phyloP scores from a whole-genome alignment of 2,113 vertebrate genomes.

The Vanacampus margaritifer region DNA sequence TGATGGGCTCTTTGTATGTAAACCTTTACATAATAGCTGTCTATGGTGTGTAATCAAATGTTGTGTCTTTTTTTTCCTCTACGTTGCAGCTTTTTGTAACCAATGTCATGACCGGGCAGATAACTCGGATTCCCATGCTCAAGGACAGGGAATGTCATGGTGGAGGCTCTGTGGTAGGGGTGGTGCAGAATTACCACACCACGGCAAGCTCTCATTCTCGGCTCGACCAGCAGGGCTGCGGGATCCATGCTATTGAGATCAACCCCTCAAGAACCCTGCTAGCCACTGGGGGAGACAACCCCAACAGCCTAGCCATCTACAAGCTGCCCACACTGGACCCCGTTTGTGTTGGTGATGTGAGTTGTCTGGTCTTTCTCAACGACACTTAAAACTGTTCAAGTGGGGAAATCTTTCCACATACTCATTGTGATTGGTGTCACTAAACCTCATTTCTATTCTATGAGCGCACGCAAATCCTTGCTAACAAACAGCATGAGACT shows the following conservation, averaged over 20 bases:
- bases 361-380: conserved; percentile 52
- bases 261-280: conserved; percentile 90
- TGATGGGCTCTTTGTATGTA: neutral
- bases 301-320: conserved; percentile 96
- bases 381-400: neutral
- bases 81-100: conserved; percentile 87
- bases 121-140: conserved; percentile 95
- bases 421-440: neutral
- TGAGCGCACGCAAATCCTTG: neutral
- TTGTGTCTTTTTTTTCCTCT: neutral
- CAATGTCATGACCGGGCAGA: conserved; percentile 89
- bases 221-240: conserved; percentile 89
- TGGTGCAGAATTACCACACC: conserved; percentile 53
- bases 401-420: neutral
- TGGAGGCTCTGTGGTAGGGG: conserved; percentile 42
- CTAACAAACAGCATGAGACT: neutral
- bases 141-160: conserved; percentile 82
- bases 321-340: conserved; percentile 93
- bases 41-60: neutral
- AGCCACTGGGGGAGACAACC: conserved; percentile 96
- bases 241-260: conserved; percentile 95
- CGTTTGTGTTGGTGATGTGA: conserved; percentile 97
- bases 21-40: too few species aligned
- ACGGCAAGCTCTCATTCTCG: conserved; percentile 53
- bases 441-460: neutral